phyloP scores from a whole-genome alignment of 2,113 vertebrate species.

The Neotragus pygmaeus region DNA sequence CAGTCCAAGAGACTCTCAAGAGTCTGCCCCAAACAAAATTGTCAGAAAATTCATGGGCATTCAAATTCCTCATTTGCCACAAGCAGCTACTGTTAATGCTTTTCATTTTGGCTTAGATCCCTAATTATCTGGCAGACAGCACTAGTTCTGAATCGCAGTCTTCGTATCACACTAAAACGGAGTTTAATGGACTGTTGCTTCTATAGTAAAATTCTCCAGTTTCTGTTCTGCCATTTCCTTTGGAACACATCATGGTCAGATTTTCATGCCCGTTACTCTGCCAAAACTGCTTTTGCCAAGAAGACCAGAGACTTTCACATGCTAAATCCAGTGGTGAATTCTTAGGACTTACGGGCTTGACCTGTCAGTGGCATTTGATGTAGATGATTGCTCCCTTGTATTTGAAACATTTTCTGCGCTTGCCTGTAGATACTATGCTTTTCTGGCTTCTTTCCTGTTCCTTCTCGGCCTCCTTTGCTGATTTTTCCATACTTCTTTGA shows the following conservation, averaged over 20 bases:
- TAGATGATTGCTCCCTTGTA: background rate
- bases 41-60: background rate
- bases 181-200: background rate
- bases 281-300: background rate
- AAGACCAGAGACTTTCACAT: background rate
- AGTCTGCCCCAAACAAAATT: background rate
- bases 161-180: background rate
- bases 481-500: background rate
- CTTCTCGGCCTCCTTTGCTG: background rate
- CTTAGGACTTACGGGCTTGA: background rate
- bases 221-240: background rate
- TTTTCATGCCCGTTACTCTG: background rate
- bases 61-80: background rate
- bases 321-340: background rate
- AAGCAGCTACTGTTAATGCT: background rate
- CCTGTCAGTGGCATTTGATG: background rate
- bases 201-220: background rate
- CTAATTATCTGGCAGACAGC: background rate
- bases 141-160: background rate
- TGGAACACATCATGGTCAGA: background rate
- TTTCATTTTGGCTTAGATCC: background rate
- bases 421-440: background rate
- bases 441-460: background rate
- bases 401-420: background rate
- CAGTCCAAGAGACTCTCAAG: background rate